phyloP scores from a whole-genome alignment of 1,140 invertebrate species.

The Bombus huntii region DNA sequence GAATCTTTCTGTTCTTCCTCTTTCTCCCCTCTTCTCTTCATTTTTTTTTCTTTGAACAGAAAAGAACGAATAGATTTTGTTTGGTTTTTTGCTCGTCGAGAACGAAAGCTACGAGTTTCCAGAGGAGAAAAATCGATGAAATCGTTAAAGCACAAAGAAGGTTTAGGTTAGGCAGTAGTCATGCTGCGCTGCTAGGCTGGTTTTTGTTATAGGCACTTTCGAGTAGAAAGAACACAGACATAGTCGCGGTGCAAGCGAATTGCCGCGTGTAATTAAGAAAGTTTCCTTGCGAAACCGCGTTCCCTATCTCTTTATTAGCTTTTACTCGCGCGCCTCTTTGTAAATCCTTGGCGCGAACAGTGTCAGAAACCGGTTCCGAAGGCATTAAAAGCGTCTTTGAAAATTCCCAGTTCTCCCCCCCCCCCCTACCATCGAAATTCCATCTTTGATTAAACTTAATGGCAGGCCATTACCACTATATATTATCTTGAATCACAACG shows the following conservation, averaged over 20 bases:
- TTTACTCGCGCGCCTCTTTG: not conserved
- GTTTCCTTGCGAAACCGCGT: constrained; percentile 11
- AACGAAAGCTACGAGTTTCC: not conserved
- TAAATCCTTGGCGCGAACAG: not conserved
- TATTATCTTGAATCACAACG: not conserved
- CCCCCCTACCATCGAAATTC: not conserved
- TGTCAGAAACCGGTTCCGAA: constrained; percentile 12
- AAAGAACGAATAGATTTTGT: not conserved
- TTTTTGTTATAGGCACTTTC: not conserved
- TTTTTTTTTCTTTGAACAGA: not conserved
- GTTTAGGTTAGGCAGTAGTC: not conserved
- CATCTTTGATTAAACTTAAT: not conserved
- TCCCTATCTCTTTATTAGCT: constrained; percentile 18
- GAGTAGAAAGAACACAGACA: not conserved
- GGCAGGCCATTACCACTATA: not conserved
- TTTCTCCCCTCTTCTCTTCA: not conserved
- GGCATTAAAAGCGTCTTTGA: not conserved
- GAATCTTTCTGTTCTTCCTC: no score
- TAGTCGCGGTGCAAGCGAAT: not conserved
- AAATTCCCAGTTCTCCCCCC: not conserved
- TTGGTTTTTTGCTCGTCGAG: not conserved
- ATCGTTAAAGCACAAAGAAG: not conserved
- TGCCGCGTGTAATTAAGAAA: constrained; percentile 31
- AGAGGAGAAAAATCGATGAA: not conserved
- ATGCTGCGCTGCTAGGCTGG: not conserved